These are phyloP conservation scores for Pherbina coryleti DNA, from an alignment of 2,888 invertebrate species.

Conservation along the genomic window DNA sequence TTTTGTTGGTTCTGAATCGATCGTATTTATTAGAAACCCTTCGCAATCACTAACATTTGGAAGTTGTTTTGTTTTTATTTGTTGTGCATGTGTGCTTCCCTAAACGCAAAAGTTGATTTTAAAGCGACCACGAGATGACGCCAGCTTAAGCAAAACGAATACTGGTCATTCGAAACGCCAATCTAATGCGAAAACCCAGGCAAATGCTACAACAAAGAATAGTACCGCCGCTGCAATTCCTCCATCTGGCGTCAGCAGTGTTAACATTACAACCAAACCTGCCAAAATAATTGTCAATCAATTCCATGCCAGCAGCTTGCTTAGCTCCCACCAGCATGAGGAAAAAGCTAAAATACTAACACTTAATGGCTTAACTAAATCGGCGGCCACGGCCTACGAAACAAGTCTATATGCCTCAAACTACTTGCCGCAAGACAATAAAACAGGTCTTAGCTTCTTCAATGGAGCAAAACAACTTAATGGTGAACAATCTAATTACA, in stretches of 20 bases:
- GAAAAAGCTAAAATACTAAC: conserved; percentile 62
- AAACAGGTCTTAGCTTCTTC: background rate
- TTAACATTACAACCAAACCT: conserved; percentile 50
- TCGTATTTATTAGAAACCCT: background rate
- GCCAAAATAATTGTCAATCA: conserved; percentile 67
- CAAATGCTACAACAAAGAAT: conserved; percentile 31
- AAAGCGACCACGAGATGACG: conserved; percentile 66
- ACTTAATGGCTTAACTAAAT: conserved; percentile 63
- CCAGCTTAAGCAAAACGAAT: conserved; percentile 48
- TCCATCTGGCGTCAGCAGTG: conserved; percentile 16
- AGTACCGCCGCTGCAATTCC: conserved; percentile 33
- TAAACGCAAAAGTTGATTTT: conserved; percentile 64
- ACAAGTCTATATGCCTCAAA: conserved; percentile 62
- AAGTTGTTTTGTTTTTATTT: conserved; percentile 41
- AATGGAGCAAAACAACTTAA: conserved; percentile 36
- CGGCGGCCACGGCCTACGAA: conserved; percentile 61
- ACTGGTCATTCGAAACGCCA: conserved; percentile 48
- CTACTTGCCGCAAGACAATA: conserved; percentile 54
- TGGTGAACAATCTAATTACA: conserved; percentile 53
- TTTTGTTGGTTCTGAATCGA: background rate
- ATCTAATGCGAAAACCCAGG: conserved; percentile 28
- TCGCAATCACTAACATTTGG: conserved; percentile 11
- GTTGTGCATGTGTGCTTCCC: conserved; percentile 48
- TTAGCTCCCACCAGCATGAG: conserved; percentile 59
- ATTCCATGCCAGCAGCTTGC: conserved; percentile 67